phyloP scores from a whole-genome alignment of 2,888 invertebrate genomes.

The Andrena minutula region DNA sequence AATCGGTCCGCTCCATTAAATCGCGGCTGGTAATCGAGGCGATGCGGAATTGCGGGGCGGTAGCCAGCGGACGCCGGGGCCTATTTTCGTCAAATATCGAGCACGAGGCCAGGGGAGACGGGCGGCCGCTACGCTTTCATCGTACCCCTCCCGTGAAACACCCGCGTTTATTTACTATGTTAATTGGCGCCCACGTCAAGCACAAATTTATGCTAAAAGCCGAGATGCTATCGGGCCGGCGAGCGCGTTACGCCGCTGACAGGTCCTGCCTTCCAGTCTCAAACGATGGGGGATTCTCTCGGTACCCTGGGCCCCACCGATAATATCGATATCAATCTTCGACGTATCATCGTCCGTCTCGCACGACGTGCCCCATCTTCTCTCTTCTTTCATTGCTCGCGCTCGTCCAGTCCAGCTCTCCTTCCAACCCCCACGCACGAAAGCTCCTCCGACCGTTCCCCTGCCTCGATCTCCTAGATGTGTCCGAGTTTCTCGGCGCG shows the following conservation, averaged over 20 bases:
- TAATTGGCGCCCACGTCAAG: constrained; percentile 82
- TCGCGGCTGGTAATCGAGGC: constrained; percentile 58
- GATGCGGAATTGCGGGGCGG: constrained; percentile 36
- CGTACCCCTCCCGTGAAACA: constrained; percentile 51
- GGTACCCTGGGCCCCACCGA: constrained; percentile 47
- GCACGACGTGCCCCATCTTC: constrained; percentile 5
- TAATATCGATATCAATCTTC: constrained; percentile 75
- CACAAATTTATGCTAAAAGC: constrained; percentile 83
- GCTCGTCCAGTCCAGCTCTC: constrained; percentile 11
- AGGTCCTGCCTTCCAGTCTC: constrained; percentile 70
- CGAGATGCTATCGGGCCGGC: constrained; percentile 77
- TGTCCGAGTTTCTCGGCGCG: constrained; percentile 30
- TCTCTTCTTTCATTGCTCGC: constrained; percentile 35
- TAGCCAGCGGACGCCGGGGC: constrained; percentile 15
- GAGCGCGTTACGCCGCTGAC: constrained; percentile 75
- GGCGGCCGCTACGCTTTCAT: background rate
- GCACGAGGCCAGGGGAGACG: background rate
- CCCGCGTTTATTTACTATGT: constrained; percentile 80
- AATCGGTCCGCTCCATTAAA: constrained; percentile 69
- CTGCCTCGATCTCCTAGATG: constrained; percentile 33
- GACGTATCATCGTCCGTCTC: constrained; percentile 67
- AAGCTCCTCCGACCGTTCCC: constrained; percentile 5
- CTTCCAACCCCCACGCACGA: background rate
- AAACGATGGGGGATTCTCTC: constrained; percentile 30
- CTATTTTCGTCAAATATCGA: constrained; percentile 56